Evolutionary conservation across 2,113 vertebrate species (phyloP).

Genomic region (Cyprinus carpio): DNA sequence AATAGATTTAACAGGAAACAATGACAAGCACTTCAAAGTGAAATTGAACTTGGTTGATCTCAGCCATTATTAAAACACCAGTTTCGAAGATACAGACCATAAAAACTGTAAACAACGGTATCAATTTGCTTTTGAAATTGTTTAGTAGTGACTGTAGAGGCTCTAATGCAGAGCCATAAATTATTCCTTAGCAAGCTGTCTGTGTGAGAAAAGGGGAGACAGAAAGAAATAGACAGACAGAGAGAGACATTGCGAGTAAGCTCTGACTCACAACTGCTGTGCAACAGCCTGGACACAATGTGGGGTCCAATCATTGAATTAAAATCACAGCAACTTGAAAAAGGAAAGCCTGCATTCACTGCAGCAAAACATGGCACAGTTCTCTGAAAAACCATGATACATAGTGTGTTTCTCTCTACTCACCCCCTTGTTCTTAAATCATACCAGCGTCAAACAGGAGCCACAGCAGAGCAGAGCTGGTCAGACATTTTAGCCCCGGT

Average conservation of each 20-base stretch:
- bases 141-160: slow-evolving; percentile 42
- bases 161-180: slow-evolving; percentile 45
- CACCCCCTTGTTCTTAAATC: slow-evolving; percentile 21
- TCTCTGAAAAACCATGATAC: slow-evolving; percentile 43
- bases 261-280: slow-evolving; percentile 59
- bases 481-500: neutral
- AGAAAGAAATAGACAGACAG: slow-evolving; percentile 10
- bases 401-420: slow-evolving; percentile 2
- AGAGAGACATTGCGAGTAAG: slow-evolving; percentile 24
- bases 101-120: slow-evolving; percentile 32
- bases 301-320: slow-evolving; percentile 56
- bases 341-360: slow-evolving; percentile 48
- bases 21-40: slow-evolving; percentile 29
- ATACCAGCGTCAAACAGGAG: slow-evolving; percentile 24
- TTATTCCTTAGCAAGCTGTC: slow-evolving; percentile 52
- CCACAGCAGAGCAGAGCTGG: neutral
- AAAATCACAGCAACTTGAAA: slow-evolving; percentile 59
- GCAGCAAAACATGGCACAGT: slow-evolving; percentile 26
- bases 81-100: slow-evolving; percentile 23
- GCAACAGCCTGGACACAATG: slow-evolving; percentile 58
- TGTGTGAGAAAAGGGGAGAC: slow-evolving; percentile 21
- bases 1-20: slow-evolving; percentile 38
- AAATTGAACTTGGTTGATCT: slow-evolving; percentile 10
- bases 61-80: slow-evolving; percentile 28
- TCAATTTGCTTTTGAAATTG: slow-evolving; percentile 41